Base-by-base conservation (phyloP, 2,888 invertebrate species). In the Xiphydria camelus region DNA sequence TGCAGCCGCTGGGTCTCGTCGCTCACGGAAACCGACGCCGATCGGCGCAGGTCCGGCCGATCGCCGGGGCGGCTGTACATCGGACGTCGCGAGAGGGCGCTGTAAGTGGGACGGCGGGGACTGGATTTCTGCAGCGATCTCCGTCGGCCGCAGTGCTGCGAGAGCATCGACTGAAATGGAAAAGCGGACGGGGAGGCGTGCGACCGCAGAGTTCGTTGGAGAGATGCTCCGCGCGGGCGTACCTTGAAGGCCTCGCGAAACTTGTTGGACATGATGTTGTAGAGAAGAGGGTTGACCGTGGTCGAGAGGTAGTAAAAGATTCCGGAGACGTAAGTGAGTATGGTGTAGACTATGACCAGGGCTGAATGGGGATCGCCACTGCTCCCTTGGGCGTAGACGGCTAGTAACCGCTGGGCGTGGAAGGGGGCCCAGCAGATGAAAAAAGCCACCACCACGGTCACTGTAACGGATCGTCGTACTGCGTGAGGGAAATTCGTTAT, bases 381-480 rank as follows among this genome's bases (percentile, higher is more conserved):
- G 61, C 78, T 78, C 34, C 78, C 86, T 59, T 80, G 79, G 57
- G 80, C 82, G 63, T 91, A 90, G 45, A 90, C 86, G 1, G 91
- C 91, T 68, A 93, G 80, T 25, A 95, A 80, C 39, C 95, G 79
- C 75, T 95, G 95, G 7, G 91, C 88, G 77, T 95, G 94, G 76
- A 94, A 95, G 1, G 95, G 95, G 4, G 90, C 90, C 90, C 90
- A 91, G 75, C 92, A 93, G 47, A 91, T 82, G 76, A 89, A 89
- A 75, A 73, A 81, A 4, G 91, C 89, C 68, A 91, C 86, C 55
- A 91, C 91, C 52, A 93, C 86, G 50, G 91, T 91, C 76, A 93
- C 93, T 83, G 84, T 61, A 79, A 76, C 52, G 45, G 41, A 51
- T 23, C 23, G n/a, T 23, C n/a, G n/a, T n/a, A n/a, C n/a, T n/a